Percentiles rank a stretch among this genome's conserved stretches.
These are phyloP conservation scores for Polyommatus icarus DNA, from an alignment of 2,888 invertebrate genomes.

Conservation along the genomic window DNA sequence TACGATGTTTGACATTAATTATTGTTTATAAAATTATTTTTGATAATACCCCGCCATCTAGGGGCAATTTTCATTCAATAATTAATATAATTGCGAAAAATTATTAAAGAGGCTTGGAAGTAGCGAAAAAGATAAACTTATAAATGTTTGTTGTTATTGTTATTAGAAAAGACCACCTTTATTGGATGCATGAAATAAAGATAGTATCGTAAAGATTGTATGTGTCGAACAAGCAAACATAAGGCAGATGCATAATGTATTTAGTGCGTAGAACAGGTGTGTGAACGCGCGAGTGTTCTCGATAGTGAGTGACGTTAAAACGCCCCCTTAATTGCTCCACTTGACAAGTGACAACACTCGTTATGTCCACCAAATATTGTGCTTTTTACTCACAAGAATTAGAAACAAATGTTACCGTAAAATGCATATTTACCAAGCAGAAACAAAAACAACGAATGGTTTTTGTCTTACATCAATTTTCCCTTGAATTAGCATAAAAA, in stretches of 20 bases:
- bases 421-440: background rate
- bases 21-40: constrained; percentile 4
- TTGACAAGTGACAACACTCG: constrained; percentile 48
- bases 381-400: constrained; percentile 30
- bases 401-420: constrained; percentile 21
- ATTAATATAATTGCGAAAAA: background rate
- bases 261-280: constrained; percentile 53
- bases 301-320: constrained; percentile 54
- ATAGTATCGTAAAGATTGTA: constrained; percentile 5
- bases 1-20: constrained; percentile 26
- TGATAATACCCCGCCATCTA: background rate
- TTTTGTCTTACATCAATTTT: background rate
- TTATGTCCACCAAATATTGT: constrained; percentile 39
- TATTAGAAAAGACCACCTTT: background rate
- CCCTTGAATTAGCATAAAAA: background rate
- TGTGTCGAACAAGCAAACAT: constrained; percentile 7
- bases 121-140: background rate
- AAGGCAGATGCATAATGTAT: constrained; percentile 45
- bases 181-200: background rate
- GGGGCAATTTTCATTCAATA: background rate
- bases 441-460: background rate
- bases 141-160: background rate
- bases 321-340: constrained; percentile 50
- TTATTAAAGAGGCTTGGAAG: background rate
- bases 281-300: constrained; percentile 56